These are phyloP conservation scores for Gadopsis marmoratus DNA, from an alignment of 2,797 vertebrate genomes.

Conservation along the genomic window DNA sequence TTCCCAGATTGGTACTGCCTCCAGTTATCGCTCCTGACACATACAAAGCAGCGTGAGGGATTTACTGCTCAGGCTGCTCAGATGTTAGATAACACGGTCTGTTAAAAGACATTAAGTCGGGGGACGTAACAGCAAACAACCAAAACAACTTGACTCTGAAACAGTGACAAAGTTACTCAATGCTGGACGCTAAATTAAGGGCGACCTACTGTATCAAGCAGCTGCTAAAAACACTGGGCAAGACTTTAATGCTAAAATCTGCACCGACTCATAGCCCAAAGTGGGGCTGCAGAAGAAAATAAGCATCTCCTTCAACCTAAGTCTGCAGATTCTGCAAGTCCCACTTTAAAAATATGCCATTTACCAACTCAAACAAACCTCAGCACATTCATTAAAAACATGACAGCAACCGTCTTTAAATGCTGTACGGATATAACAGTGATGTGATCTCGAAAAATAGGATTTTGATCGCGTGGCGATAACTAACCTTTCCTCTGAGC, in stretches of 20 bases:
- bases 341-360: no score
- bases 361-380: not conserved
- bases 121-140: not conserved
- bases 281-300: not conserved
- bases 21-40: constrained; percentile 10
- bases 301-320: not conserved
- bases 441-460: not conserved
- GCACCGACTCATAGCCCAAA: not conserved
- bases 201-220: not conserved
- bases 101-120: not conserved
- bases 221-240: not conserved
- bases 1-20: not conserved
- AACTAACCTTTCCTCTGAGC: not conserved
- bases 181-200: not conserved
- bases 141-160: not conserved
- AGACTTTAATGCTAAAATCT: not conserved
- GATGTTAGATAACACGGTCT: not conserved
- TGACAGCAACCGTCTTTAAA: not conserved
- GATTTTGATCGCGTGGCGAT: no score
- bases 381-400: not conserved
- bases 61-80: not conserved
- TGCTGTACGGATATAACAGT: not conserved
- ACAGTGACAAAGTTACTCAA: not conserved
- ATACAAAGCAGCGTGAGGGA: not conserved
- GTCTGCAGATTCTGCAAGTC: not conserved